phyloP scores from a whole-genome alignment of 30 jellyfish, hydroid and myxozoan genomes.

The Hydractinia echinata region DNA sequence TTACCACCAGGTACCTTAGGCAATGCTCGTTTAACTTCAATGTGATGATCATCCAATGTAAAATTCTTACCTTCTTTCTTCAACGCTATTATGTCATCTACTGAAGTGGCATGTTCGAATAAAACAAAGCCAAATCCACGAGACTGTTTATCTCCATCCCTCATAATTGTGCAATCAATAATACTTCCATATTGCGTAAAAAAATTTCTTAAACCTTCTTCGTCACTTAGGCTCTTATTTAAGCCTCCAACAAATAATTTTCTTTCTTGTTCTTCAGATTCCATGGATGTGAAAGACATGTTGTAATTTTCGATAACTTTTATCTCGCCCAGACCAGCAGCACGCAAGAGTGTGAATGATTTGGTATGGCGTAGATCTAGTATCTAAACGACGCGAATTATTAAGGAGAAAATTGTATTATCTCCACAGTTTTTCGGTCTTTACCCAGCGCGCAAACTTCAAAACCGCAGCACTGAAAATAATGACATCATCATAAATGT shows the following conservation, averaged over 20 bases:
- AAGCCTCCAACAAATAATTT: conserved; percentile 88
- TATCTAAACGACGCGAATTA: no score
- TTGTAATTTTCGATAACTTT: no score
- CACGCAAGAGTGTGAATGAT: no score
- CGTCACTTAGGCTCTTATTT: conserved; percentile 49
- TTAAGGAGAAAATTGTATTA: no score
- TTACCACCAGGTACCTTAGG: conserved; percentile 52
- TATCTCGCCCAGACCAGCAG: no score
- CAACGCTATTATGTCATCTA: conserved; percentile 63
- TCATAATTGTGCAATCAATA: conserved; percentile 59
- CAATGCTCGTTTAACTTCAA: conserved; percentile 88
- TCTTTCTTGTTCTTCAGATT: conserved; percentile 70
- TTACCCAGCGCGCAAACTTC: no score
- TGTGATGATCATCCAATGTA: conserved; percentile 60
- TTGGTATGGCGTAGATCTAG: no score
- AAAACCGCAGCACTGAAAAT: no score
- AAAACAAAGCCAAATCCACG: conserved; percentile 92
- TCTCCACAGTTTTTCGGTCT: no score
- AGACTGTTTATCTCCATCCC: conserved; percentile 59
- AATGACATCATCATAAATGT: no score
- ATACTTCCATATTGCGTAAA: conserved; percentile 59
- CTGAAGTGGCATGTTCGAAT: conserved; percentile 63
- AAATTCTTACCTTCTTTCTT: conserved; percentile 65
- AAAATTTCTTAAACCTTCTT: conserved; percentile 40
- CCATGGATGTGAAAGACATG: not conserved